Percentiles rank a stretch among this genome's conserved stretches.
These are phyloP conservation scores for Campylorhamphus procurvoides DNA, from an alignment of 2,113 vertebrate genomes.

Conservation along the genomic window DNA sequence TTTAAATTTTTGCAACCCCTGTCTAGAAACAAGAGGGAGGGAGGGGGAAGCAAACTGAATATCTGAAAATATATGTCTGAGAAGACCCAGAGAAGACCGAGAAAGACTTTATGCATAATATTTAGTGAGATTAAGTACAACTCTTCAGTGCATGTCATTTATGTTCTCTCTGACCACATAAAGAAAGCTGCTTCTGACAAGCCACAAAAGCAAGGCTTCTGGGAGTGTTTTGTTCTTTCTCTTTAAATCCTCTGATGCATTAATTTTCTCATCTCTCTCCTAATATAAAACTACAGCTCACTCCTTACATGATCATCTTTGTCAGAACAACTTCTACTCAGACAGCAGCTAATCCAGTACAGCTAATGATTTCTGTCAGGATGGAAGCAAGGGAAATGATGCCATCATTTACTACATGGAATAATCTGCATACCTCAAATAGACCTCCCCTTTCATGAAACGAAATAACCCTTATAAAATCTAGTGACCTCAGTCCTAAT, in stretches of 20 bases:
- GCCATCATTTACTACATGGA: neutral
- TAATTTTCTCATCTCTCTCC: slow-evolving; percentile 9
- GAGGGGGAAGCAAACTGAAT: neutral
- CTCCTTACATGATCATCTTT: neutral
- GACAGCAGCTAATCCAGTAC: neutral
- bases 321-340: neutral
- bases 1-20: neutral
- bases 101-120: neutral
- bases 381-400: neutral
- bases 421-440: neutral
- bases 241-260: neutral
- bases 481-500: neutral
- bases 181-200: slow-evolving; percentile 18
- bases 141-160: neutral
- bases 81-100: neutral
- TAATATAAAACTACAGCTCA: slow-evolving; percentile 2
- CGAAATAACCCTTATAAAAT: neutral
- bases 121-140: neutral
- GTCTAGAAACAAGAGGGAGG: neutral
- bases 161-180: neutral
- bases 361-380: slow-evolving; percentile 26
- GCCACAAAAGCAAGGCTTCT: neutral
- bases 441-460: neutral
- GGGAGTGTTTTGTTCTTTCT: neutral
- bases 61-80: neutral